A percentile compares a stretch with the other conserved stretches of the same genome.
Conservation (phyloP, 2,797 vertebrate genomes). For the Salmo trutta region DNA sequence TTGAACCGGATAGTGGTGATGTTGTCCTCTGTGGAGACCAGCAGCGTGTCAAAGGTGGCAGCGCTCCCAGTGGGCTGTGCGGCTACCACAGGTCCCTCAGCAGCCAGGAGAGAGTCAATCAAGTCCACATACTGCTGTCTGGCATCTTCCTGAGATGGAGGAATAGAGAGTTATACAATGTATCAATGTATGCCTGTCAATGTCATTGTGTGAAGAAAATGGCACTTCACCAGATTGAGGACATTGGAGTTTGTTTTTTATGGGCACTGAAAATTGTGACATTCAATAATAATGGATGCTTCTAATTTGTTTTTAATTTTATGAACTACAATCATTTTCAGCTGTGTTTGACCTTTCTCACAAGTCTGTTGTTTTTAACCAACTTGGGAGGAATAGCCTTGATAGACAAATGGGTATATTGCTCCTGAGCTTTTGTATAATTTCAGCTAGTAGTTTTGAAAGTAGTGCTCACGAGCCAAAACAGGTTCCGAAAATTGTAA, state of each 20-base stretch:
- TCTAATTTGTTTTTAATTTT: neutral
- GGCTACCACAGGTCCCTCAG: conserved; percentile 62
- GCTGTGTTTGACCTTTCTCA: neutral
- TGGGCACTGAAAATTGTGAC: neutral
- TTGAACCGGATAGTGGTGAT: conserved; percentile 91
- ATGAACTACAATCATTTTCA: neutral
- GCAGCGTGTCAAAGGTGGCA: conserved; percentile 68
- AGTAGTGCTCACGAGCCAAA: too few species aligned
- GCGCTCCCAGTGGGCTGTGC: conserved; percentile 47
- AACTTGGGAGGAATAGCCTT: neutral
- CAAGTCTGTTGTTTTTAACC: neutral
- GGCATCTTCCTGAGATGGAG: conserved; percentile 80
- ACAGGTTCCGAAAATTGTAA: too few species aligned
- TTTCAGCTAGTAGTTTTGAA: too few species aligned
- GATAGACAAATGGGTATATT: too few species aligned
- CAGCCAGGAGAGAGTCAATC: conserved; percentile 75
- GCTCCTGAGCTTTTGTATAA: too few species aligned
- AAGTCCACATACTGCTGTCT: conserved; percentile 86
- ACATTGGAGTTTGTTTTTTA: neutral
- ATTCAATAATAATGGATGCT: neutral
- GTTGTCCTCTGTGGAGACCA: conserved; percentile 79
- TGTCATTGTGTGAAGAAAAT: neutral
- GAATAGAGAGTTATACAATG: neutral
- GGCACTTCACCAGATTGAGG: neutral
- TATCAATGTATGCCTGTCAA: neutral